These are phyloP conservation scores for Syngnathus acus DNA, from an alignment of 2,797 vertebrate genomes.

Conservation along the genomic window DNA sequence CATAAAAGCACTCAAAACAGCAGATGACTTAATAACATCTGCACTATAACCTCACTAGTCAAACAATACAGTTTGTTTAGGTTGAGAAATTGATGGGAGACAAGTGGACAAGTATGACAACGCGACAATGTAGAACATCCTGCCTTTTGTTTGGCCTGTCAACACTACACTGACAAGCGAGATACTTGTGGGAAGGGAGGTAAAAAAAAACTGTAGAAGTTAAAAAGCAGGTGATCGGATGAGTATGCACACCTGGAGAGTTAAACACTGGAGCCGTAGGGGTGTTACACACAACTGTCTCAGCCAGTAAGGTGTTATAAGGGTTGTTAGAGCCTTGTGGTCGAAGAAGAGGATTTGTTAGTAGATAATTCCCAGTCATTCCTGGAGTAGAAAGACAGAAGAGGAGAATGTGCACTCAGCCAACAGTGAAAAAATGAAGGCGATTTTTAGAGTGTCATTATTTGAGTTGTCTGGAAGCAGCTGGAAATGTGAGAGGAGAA, in stretches of 20 bases:
- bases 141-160: slow-evolving; percentile 37
- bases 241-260: slow-evolving; percentile 98
- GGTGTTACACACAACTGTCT: slow-evolving; percentile 99
- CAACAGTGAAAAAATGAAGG: slow-evolving; percentile 27
- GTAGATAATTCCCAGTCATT: slow-evolving; percentile 99
- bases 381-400: slow-evolving; percentile 88
- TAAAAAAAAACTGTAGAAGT: slow-evolving; percentile 14
- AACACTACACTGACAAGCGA: slow-evolving; percentile 23
- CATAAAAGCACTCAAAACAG: background rate
- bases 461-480: slow-evolving; percentile 14
- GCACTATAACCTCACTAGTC: background rate
- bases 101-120: slow-evolving; percentile 27
- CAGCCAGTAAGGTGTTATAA: slow-evolving; percentile 99
- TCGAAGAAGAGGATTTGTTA: slow-evolving; percentile 99
- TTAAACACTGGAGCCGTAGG: slow-evolving; percentile 99
- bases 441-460: background rate
- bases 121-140: slow-evolving; percentile 45
- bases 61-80: background rate
- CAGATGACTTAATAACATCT: background rate
- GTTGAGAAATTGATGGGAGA: slow-evolving; percentile 5
- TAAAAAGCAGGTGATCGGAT: slow-evolving; percentile 50
- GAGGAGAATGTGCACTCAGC: slow-evolving; percentile 30
- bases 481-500: slow-evolving; percentile 12
- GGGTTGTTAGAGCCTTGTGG: slow-evolving; percentile 99
- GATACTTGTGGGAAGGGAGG: slow-evolving; percentile 11